Percentiles rank a stretch among this genome's conserved stretches.
These are phyloP conservation scores for Tenebrio molitor DNA, from an alignment of 1,140 invertebrate genomes.

Conservation along the genomic window DNA sequence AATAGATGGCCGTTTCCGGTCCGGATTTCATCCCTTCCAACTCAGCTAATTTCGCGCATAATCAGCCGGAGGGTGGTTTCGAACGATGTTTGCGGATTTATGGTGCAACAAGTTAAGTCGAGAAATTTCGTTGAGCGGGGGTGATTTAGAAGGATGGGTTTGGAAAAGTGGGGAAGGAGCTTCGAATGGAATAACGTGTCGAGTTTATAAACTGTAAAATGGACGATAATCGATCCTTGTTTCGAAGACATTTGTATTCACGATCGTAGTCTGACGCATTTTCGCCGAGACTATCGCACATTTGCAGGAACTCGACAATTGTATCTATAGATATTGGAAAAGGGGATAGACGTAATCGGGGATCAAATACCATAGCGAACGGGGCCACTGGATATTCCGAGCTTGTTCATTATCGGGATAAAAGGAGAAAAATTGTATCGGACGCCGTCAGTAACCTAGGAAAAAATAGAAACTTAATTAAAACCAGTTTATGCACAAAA, in stretches of 20 bases:
- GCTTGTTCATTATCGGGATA: background rate
- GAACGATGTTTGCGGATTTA: constrained; percentile 25
- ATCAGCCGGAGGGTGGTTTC: constrained; percentile 14
- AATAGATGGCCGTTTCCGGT: constrained; percentile 21
- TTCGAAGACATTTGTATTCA: constrained; percentile 4
- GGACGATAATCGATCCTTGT: constrained; percentile 2
- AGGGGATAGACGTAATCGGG: background rate
- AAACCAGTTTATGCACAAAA: background rate
- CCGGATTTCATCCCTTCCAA: background rate
- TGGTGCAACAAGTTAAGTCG: constrained; percentile 23
- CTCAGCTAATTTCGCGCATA: constrained; percentile 24
- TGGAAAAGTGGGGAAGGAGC: background rate
- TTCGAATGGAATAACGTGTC: background rate
- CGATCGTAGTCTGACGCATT: background rate
- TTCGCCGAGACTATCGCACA: background rate
- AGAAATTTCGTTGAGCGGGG: constrained; percentile 1
- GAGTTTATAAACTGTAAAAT: constrained; percentile 6
- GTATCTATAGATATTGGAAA: constrained; percentile 2
- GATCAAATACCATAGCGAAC: background rate
- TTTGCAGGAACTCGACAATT: background rate
- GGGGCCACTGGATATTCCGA: background rate
- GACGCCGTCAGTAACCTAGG: background rate
- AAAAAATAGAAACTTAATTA: background rate
- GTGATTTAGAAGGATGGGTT: background rate
- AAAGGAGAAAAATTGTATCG: background rate